Base-by-base conservation (phyloP, 2,797 vertebrate genomes). In the Bryconaethiops microstoma region DNA sequence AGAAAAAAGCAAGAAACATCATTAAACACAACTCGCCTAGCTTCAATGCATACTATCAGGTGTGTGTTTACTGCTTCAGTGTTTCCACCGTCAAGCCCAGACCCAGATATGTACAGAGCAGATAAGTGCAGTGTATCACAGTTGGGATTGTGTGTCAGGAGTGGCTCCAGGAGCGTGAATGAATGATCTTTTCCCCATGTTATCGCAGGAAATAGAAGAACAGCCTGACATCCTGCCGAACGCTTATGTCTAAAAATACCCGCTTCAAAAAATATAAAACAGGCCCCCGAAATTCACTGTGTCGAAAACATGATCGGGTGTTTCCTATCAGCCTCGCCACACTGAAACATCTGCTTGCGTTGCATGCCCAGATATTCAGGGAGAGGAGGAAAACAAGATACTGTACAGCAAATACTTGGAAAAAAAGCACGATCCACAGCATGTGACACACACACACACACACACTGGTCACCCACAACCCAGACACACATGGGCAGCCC, bases 201-300 rank as follows among this genome's bases (percentile, higher is more conserved):
- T 86, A 85, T 83, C 78, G 17, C 74, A 78, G 83, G 84, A 84
- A 83, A 81, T 77, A 59, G 35, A 83, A 29, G 48, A 77, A 76
- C 74, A 76, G 60, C 42, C 21, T 69, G 16, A 35, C 65, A 75
- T 70, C 45, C 45, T 70, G 74, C 52, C 40, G 55, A 81, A 82
- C 54, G 13, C 40, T 78, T 73, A 60, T 50, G 23, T 48, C 68
- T 80, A 77, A 83, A 86, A 84, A 82, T 78, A 84, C 19, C 29
- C 16, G 13, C 14, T 50, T 69, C 68, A 19, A 84, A 82, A 72
- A 74, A 73, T 83, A 63, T 63, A 25, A 63, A 70, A 75, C 73
- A 64, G 63, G 52, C 69, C 75, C 65, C 74, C 67, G 8, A 68
- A 78, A 74, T 55, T 59, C 48, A 48, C 65, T 76, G 63, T 42